Evolutionary conservation across 1,140 invertebrate genomes (phyloP), one percentile per base, ranked within the genome.

Genomic region (Eueides isabella): DNA sequence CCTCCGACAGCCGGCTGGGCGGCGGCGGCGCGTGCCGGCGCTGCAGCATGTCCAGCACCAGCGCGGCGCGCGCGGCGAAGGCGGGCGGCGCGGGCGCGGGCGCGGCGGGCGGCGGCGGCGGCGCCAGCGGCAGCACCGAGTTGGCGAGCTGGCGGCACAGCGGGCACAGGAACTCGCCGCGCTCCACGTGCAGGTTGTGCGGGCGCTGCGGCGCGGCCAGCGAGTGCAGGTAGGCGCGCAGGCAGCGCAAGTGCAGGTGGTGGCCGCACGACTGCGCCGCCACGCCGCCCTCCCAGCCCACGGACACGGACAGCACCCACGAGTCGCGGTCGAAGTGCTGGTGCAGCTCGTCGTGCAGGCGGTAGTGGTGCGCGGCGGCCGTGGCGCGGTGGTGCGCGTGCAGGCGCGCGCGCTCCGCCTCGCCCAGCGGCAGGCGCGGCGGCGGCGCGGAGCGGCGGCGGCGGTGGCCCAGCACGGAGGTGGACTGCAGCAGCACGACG

Each of bases 241-340:
- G 95, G 92, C 98, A 99, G 85, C 98, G 97, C 69, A 99, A 94
- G 93, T 99, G 98, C 35, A 99, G 94, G 90, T 99, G 98, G 93
- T 99, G 98, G 12, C 98, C 98, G 94, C 98, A 99, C 1, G 98
- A 98, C 93, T 98, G 97, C n/a, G 98, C 97, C 88, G 98, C 96
- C 23, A 99, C 97, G 33, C 98, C 98, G 72, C 97, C 97, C 89
- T 98, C 97, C 96, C 97, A 98, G 3, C 98, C 97, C 78, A 97
- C 95, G 90, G 97, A 98, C 28, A 98, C 95, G 2, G 97, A 96
- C 61, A 98, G 87, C 84, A 97, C 94, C 96, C 97, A 98, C 0
- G 97, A 97, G 75, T 95, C 92, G 92, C 94, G 95, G 89, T 97
- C 95, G 89, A 97, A 98, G 91, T 97, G 94, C 79, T 94, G 93